phyloP scores from a whole-genome alignment of 2,888 invertebrate genomes.

The Linyphia triangularis region DNA sequence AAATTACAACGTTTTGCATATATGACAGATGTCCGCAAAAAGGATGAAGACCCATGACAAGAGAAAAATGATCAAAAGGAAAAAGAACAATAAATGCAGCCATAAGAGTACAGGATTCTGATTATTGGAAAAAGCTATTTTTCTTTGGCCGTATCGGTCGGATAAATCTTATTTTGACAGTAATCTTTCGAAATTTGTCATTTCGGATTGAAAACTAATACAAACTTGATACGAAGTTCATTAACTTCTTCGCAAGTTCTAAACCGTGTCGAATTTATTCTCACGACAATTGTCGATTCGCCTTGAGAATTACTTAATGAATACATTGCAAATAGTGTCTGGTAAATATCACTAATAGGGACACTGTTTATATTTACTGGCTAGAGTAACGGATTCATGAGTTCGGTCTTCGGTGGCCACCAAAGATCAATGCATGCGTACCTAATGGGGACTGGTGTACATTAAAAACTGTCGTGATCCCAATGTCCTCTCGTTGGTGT shows the following conservation, averaged over 20 bases:
- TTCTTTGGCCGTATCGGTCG: not conserved
- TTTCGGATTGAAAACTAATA: not conserved
- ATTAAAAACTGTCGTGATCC: no score
- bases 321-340: no score
- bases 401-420: no score
- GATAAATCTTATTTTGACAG: not conserved
- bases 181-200: not conserved
- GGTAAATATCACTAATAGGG: no score
- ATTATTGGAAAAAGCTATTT: not conserved
- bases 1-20: constrained; percentile 20
- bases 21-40: not conserved
- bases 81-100: not conserved
- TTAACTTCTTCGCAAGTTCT: not conserved
- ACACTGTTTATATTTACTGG: no score
- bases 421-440: no score
- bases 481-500: no score
- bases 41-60: not conserved
- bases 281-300: not conserved
- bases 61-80: not conserved
- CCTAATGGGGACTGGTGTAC: no score
- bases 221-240: not conserved
- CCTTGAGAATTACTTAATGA: no score
- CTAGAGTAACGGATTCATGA: no score
- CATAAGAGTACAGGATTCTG: not conserved
- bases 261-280: not conserved